These are phyloP conservation scores for Lycodopsis pacificus DNA, from an alignment of 2,797 vertebrate species.

Conservation along the genomic window DNA sequence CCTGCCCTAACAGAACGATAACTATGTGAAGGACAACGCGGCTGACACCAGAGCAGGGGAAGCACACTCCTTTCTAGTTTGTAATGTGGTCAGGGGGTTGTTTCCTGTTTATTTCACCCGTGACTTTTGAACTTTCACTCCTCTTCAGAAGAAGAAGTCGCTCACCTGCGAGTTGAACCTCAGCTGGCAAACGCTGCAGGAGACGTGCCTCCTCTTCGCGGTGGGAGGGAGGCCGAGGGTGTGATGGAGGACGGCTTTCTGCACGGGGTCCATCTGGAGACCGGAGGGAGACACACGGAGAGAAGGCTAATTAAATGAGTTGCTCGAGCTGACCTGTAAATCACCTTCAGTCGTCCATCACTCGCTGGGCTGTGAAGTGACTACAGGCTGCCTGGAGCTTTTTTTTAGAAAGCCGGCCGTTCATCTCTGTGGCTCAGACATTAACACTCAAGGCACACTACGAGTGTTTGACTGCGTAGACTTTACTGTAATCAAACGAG, in stretches of 20 bases:
- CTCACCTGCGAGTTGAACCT: conserved; percentile 99
- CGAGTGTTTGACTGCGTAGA: not conserved
- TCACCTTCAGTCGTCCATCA: conserved; percentile 40
- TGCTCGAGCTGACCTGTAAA: conserved; percentile 51
- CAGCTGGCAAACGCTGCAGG: conserved; percentile 96
- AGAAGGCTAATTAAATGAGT: conserved; percentile 66
- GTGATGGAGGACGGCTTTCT: conserved; percentile 98
- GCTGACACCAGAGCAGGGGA: conserved; percentile 2
- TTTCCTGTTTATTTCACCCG: not conserved
- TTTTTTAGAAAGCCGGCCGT: conserved; percentile 18
- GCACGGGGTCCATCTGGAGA: conserved; percentile 96
- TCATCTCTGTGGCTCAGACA: conserved; percentile 30
- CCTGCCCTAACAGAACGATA: not conserved
- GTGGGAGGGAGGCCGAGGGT: conserved; percentile 92
- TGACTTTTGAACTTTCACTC: conserved; percentile 20
- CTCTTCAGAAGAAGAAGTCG: conserved; percentile 26
- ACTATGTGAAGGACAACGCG: not conserved
- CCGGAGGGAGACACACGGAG: conserved; percentile 30
- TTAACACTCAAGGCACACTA: conserved; percentile 9
- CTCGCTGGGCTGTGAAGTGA: conserved; percentile 36
- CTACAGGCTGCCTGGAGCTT: conserved; percentile 27
- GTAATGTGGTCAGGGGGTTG: not conserved
- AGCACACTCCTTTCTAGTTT: not conserved
- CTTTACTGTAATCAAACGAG: conserved; percentile 1
- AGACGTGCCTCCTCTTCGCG: conserved; percentile 93